These are phyloP conservation scores for Drosophila baimaii DNA, from an alignment of 1,140 invertebrate species.

Conservation along the genomic window DNA sequence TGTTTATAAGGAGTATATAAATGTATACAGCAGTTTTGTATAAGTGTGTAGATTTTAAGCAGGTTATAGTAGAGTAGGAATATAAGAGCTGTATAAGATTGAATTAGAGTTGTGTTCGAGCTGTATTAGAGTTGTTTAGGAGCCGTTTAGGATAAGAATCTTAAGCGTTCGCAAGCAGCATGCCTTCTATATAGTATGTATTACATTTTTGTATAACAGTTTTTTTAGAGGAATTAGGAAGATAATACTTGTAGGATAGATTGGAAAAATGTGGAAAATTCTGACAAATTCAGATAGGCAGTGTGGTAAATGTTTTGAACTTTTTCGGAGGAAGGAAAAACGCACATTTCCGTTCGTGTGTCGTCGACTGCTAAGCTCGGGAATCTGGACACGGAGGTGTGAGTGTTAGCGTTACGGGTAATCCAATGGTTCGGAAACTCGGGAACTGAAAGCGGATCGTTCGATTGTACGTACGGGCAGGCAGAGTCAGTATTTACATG, in stretches of 20 bases:
- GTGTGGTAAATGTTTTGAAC: conserved; percentile 26
- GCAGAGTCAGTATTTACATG: conserved; percentile 53
- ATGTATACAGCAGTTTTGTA: background rate
- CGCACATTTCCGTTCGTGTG: conserved; percentile 62
- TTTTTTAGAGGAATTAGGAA: conserved; percentile 26
- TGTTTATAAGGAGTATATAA: conserved; percentile 3
- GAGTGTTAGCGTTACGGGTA: conserved; percentile 32
- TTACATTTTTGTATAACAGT: conserved; percentile 12
- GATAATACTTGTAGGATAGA: conserved; percentile 17
- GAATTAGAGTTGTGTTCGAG: conserved; percentile 3
- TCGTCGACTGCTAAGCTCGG: conserved; percentile 25
- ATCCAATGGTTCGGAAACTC: conserved; percentile 60
- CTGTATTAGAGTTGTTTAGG: conserved; percentile 1
- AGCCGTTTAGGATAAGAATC: conserved; percentile 10
- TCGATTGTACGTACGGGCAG: conserved; percentile 11
- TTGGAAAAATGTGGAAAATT: conserved; percentile 25
- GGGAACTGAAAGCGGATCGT: conserved; percentile 35
- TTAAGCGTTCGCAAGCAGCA: conserved; percentile 71
- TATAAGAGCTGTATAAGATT: conserved; percentile 7
- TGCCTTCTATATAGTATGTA: conserved; percentile 39
- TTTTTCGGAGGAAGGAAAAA: conserved; percentile 50
- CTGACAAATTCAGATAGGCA: conserved; percentile 20
- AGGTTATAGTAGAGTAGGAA: conserved; percentile 13
- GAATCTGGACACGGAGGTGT: conserved; percentile 34
- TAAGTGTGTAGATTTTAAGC: background rate